These are phyloP conservation scores for Monarcha castaneiventris DNA, from an alignment of 2,113 vertebrate species.

Conservation along the genomic window DNA sequence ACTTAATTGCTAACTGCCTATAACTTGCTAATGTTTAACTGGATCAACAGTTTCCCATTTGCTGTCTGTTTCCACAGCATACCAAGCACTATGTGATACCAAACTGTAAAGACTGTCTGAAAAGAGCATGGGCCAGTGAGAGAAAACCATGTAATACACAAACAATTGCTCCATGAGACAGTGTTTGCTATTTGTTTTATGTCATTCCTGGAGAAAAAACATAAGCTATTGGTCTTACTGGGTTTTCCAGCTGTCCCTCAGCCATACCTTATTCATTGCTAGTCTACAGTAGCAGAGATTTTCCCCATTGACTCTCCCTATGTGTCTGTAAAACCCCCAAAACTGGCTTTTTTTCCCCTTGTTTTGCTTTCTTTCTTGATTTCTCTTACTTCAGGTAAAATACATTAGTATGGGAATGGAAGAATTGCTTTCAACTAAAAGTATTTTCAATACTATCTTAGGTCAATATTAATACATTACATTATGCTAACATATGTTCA, in stretches of 20 bases:
- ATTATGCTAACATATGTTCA: not conserved
- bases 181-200: not conserved
- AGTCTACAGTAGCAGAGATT: not conserved
- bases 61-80: not conserved
- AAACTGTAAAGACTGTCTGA: not conserved
- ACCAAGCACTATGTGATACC: not conserved
- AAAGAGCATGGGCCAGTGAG: not conserved
- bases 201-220: not conserved
- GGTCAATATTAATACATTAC: not conserved
- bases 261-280: not conserved
- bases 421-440: not conserved
- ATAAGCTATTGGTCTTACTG: not conserved
- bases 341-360: fast-evolving
- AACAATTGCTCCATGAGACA: not conserved
- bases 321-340: not conserved
- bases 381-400: not conserved
- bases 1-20: not conserved
- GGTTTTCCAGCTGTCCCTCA: not conserved
- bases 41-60: not conserved
- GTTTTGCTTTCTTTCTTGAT: not conserved
- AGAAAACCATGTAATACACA: not conserved
- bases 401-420: not conserved
- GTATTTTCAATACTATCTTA: not conserved
- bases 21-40: not conserved
- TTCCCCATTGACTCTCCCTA: not conserved